Evolutionary conservation across 2,888 invertebrate genomes (phyloP).

Genomic region (Nemotelus pantherinus): DNA sequence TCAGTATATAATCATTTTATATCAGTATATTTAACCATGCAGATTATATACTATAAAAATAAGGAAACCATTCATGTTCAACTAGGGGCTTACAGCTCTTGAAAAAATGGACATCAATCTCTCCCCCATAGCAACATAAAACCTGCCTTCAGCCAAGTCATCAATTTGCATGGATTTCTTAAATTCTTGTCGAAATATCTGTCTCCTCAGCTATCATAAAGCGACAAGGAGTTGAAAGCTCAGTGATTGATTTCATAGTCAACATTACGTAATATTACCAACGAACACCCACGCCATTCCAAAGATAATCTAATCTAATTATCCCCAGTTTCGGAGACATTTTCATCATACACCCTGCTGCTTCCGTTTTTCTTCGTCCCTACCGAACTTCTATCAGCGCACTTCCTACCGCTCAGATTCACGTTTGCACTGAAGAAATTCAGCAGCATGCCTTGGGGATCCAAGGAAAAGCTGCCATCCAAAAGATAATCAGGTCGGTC

Average conservation of each 20-base stretch:
- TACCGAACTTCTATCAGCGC: not conserved
- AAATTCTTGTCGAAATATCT: no score
- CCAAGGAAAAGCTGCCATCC: not conserved
- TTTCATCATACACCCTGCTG: not conserved
- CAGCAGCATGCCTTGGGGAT: not conserved
- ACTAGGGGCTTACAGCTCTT: no score
- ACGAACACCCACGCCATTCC: not conserved
- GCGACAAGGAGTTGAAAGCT: slow-evolving; percentile 4
- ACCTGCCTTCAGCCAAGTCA: no score
- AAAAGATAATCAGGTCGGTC: not conserved
- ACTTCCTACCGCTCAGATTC: not conserved
- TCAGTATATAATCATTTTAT: no score
- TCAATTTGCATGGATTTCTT: no score
- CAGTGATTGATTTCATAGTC: slow-evolving; percentile 39
- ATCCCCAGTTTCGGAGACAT: slow-evolving; percentile 2
- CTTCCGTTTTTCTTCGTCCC: no score
- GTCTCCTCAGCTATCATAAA: no score
- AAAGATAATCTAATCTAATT: slow-evolving; percentile 14
- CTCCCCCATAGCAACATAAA: no score
- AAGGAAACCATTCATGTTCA: no score
- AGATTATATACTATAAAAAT: no score
- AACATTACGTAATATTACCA: slow-evolving; percentile 22
- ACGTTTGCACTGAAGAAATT: not conserved
- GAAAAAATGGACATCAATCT: no score
- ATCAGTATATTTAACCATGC: no score